Percentiles rank a stretch among this genome's conserved stretches.
These are phyloP conservation scores for Haliclona indistincta DNA, from an alignment of 37 sponge, comb jelly and placozoan genomes.

Conservation along the genomic window DNA sequence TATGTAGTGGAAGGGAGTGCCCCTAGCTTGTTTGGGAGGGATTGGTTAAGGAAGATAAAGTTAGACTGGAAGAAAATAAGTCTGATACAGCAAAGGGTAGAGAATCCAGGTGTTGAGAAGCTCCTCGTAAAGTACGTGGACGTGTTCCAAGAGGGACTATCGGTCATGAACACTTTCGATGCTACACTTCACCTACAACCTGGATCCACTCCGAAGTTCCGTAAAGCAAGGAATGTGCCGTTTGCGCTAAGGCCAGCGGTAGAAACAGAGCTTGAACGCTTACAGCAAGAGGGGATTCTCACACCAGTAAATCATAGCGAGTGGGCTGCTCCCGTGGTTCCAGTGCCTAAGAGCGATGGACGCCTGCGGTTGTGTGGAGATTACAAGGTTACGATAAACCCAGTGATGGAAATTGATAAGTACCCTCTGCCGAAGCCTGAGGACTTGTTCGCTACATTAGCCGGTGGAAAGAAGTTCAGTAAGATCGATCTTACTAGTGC, in stretches of 20 bases:
- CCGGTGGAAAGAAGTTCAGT: slow-evolving; percentile 16
- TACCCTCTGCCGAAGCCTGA: slow-evolving; percentile 23
- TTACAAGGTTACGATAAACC: slow-evolving; percentile 34
- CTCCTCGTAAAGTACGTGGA: background rate
- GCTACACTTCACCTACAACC: slow-evolving; percentile 3
- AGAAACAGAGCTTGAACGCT: slow-evolving; percentile 10
- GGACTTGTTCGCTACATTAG: slow-evolving; percentile 8
- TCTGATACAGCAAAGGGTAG: background rate
- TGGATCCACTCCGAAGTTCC: slow-evolving; percentile 9
- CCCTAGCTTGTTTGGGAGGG: slow-evolving; percentile 17
- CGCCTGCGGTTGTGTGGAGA: slow-evolving; percentile 5
- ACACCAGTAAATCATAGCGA: slow-evolving; percentile 18
- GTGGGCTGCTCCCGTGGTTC: slow-evolving; percentile 42
- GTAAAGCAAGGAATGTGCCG: slow-evolving; percentile 11
- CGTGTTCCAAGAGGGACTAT: slow-evolving; percentile 12
- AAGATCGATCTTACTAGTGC: no score
- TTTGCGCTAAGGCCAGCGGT: background rate
- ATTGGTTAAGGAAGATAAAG: no score
- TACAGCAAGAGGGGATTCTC: slow-evolving; percentile 1
- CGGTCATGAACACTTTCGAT: background rate
- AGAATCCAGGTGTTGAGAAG: background rate
- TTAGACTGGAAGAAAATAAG: slow-evolving; percentile 1
- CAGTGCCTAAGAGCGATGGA: slow-evolving; percentile 30
- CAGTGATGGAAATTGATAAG: slow-evolving; percentile 14
- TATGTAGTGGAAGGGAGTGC: slow-evolving; percentile 16